A percentile compares a stretch with the other conserved stretches of the same genome.
These are phyloP conservation scores for Heliangelus exortis DNA, from an alignment of 2,797 vertebrate species.

Conservation along the genomic window DNA sequence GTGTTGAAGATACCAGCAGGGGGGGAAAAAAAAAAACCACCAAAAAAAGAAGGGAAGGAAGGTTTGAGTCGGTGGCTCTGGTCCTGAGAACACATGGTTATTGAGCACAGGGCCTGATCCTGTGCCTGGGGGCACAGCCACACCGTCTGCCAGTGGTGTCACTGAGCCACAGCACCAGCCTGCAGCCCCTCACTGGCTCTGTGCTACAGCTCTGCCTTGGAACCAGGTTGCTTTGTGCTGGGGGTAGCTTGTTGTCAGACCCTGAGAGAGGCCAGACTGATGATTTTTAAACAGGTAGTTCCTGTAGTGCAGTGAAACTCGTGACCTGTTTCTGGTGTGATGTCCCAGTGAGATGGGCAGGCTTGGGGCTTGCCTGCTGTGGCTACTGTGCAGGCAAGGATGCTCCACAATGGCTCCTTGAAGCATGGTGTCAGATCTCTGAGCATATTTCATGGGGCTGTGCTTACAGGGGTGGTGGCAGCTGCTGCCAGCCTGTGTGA, in stretches of 20 bases:
- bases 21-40: neutral
- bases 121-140: fast-evolving
- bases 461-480: neutral
- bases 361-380: neutral
- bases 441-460: neutral
- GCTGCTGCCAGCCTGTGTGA: neutral
- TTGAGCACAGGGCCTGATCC: neutral
- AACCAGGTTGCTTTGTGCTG: neutral
- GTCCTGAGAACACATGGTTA: neutral
- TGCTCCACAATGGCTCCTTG: fast-evolving
- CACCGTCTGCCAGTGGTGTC: neutral
- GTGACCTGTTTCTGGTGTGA: neutral
- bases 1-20: neutral
- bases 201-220: neutral
- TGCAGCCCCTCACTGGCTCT: neutral
- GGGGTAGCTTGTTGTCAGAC: neutral
- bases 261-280: neutral
- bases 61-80: neutral
- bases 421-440: neutral
- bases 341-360: neutral
- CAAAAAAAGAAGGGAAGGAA: neutral
- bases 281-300: neutral
- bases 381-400: neutral
- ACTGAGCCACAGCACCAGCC: neutral
- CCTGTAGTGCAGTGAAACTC: neutral